These are phyloP conservation scores for Campoplex capitator DNA, from an alignment of 2,888 invertebrate genomes.

Conservation along the genomic window DNA sequence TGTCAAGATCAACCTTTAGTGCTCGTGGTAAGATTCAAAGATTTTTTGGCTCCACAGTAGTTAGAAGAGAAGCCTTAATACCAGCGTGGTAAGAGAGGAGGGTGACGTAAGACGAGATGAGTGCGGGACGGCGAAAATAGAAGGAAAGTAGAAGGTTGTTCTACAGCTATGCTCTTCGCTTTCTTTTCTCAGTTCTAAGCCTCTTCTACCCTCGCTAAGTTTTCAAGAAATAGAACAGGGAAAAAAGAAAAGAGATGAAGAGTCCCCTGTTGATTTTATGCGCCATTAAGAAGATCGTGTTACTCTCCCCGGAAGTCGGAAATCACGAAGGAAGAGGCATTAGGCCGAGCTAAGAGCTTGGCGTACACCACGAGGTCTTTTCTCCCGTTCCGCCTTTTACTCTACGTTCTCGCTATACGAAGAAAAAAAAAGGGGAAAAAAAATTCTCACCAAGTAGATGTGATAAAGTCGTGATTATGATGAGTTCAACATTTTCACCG, in stretches of 20 bases:
- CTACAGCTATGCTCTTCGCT: slow-evolving; percentile 14
- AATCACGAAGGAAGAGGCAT: slow-evolving; percentile 77
- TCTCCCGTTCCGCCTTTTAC: slow-evolving; percentile 28
- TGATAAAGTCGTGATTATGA: slow-evolving; percentile 33
- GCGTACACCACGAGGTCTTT: slow-evolving; percentile 49
- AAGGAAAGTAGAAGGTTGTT: slow-evolving; percentile 50
- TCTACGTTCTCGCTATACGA: slow-evolving; percentile 7
- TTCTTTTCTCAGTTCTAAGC: slow-evolving; percentile 31
- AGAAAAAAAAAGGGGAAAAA: background rate
- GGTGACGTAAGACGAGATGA: slow-evolving; percentile 51
- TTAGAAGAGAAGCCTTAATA: slow-evolving; percentile 26
- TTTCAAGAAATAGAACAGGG: slow-evolving; percentile 8
- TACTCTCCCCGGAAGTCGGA: slow-evolving; percentile 78
- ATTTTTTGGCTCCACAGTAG: slow-evolving; percentile 11
- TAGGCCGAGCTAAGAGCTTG: slow-evolving; percentile 70
- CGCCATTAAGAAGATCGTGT: slow-evolving; percentile 82
- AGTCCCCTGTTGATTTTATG: slow-evolving; percentile 77
- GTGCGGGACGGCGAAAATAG: slow-evolving; percentile 5
- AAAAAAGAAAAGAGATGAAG: slow-evolving; percentile 18
- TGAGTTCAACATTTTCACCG: background rate
- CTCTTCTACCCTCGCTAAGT: slow-evolving; percentile 49
- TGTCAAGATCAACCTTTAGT: slow-evolving; percentile 25
- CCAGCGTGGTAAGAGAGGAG: background rate
- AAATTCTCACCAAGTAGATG: slow-evolving; percentile 2
- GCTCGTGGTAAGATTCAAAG: background rate